Evolutionary conservation across 2,797 vertebrate genomes (phyloP).

Genomic region (Typhlichthys eigenmanni): DNA sequence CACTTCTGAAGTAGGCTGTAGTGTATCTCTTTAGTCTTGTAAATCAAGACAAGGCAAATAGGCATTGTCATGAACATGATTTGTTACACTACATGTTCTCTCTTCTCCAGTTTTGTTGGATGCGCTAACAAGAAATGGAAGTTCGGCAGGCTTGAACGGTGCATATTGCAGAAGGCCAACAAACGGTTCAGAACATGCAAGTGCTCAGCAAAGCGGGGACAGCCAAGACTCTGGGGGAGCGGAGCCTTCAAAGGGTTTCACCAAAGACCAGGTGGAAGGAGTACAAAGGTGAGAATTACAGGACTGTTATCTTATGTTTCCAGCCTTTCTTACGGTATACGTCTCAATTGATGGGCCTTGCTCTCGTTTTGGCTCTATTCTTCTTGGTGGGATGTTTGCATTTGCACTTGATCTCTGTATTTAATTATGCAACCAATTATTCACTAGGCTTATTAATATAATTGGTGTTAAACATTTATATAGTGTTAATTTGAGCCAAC

Average conservation of each 20-base stretch:
- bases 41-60: background rate
- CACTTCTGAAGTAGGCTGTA: background rate
- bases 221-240: conserved; percentile 55
- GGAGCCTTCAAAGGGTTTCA: conserved; percentile 85
- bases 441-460: no score
- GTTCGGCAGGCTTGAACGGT: conserved; percentile 78
- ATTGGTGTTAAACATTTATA: no score
- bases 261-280: conserved; percentile 90
- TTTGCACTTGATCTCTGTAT: no score
- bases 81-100: background rate
- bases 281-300: conserved; percentile 84
- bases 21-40: background rate
- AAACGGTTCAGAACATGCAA: conserved; percentile 60
- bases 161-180: conserved; percentile 79
- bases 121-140: conserved; percentile 87
- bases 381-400: no score
- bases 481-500: no score
- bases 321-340: background rate
- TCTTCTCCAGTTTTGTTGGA: conserved; percentile 83
- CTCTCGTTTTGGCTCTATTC: no score
- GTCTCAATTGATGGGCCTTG: no score
- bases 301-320: background rate
- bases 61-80: background rate
- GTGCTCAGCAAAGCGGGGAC: conserved; percentile 62
- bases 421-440: no score